Evolutionary conservation across 2,888 invertebrate genomes (phyloP), one percentile per base, ranked within the genome.

Genomic region (Clistopyga incitator): DNA sequence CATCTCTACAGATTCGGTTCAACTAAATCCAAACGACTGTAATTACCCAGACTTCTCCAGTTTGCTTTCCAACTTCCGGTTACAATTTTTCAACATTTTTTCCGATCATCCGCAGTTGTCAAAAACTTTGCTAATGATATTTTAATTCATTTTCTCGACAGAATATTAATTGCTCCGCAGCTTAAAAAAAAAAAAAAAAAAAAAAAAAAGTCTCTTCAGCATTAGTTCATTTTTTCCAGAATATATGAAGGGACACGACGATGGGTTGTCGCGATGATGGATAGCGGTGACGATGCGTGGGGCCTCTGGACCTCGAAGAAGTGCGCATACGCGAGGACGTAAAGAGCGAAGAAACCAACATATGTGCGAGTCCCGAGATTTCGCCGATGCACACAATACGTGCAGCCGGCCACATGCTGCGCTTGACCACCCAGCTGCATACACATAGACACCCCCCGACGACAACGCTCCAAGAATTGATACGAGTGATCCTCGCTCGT

Each of bases 231-330:
- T 8, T 0, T 34, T 34, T 34, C 8, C 34, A 11, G 13, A n/a
- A 50, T 50, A 50, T 18, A 50, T 50, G 50, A 6, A 50, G 50
- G 50, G 50, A 50, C 18, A 6, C 56, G 25, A 25, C 13, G 56
- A 56, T 25, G 56, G 56, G 56, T 78, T 59, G 68, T 61, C 70
- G 74, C 25, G 61, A 86, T 86, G 86, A 86, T 86, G 81, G 82
- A 86, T 84, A 68, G 76, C 67, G 50, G 56, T 67, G 71, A 50
- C 86, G 74, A 85, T 75, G 84, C 84, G 81, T 86, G 85, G 85
- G 84, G 83, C 81, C 76, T n/a, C n/a, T 68, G 61, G 25, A 11
- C 67, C 25, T 47, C 47, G 47, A 47, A 67, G 47, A 47, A 67
- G 47, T 67, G 67, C 45, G 42, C 15, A 81, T 71, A 65, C 78